These are phyloP conservation scores for Dyspetes luteomarginatus DNA, from an alignment of 2,888 invertebrate genomes.

Conservation along the genomic window DNA sequence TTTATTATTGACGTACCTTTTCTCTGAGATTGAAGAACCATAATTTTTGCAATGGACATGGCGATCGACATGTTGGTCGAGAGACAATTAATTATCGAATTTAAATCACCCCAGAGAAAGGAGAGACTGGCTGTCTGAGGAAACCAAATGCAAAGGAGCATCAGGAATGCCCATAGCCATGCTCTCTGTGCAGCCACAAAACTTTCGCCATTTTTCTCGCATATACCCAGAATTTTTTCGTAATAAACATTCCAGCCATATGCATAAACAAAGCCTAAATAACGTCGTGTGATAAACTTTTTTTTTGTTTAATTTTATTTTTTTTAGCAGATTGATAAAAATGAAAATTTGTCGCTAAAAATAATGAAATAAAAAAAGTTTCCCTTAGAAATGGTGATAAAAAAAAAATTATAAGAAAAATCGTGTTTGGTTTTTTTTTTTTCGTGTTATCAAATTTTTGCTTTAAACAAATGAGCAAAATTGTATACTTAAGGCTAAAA, in stretches of 20 bases:
- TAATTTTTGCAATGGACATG: conserved; percentile 66
- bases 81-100: conserved; percentile 70
- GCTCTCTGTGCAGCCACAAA: conserved; percentile 27
- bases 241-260: conserved; percentile 70
- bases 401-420: too few species aligned
- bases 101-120: conserved; percentile 63
- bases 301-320: background rate
- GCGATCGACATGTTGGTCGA: conserved; percentile 68
- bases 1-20: conserved; percentile 55
- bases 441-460: too few species aligned
- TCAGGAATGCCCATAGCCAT: conserved; percentile 26
- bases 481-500: too few species aligned
- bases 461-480: too few species aligned
- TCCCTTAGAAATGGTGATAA: too few species aligned
- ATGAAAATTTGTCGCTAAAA: background rate
- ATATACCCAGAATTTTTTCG: conserved; percentile 67
- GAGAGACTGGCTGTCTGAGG: conserved; percentile 52
- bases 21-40: conserved; percentile 67
- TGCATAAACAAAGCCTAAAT: conserved; percentile 65
- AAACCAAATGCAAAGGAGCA: conserved; percentile 41
- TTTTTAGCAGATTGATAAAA: background rate
- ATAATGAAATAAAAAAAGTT: background rate
- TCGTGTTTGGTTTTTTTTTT: too few species aligned
- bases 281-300: conserved; percentile 1
- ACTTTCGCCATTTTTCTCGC: conserved; percentile 21